Base-by-base conservation (phyloP, 2,113 vertebrate genomes). In the Notiomystis cincta region DNA sequence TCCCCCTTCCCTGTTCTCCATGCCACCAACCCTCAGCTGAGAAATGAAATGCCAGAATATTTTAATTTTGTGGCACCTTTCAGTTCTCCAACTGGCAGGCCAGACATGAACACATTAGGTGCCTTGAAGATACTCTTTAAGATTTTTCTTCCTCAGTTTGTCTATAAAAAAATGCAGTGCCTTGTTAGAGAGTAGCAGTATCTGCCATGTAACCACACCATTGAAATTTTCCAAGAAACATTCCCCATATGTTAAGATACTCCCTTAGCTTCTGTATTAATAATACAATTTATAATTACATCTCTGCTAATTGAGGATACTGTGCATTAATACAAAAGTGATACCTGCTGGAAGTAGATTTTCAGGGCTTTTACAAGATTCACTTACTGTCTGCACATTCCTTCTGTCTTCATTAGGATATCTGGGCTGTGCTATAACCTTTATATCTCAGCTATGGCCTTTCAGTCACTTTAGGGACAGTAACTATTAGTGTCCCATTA, bases 191-290 rank as follows among this genome's bases (percentile, higher is more conserved):
- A 27, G 4, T 94, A 93, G 91, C 80, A 90, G 15, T 75, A 93
- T 86, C 78, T 93, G 48, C 87, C 56, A 61, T 37, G n/a, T 89
- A 92, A 95, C 25, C 3, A 11, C 81, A 81, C 33, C 50, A 82
- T 15, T 86, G 94, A 95, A 94, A 67, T 66, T 87, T 90, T 90
- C 70, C 35, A 48, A 79, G 87, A 95, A 91, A 33, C 45, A 91
- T 92, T 88, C 92, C 44, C 86, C 90, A 79, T 96, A 95, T 96
- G 89, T 90, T 91, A 95, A 95, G 83, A 48, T 90, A 90, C 95
- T 97, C 80, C 65, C 67, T 76, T 86, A 95, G 53, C 45, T 91
- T 83, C 40, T 23, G 21, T 45, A 44, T 94, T 95, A 90, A 92
- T 85, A 91, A 91, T 89, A 90, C 89, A 90, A 75, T 91, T 72